A percentile compares a stretch with the other conserved stretches of the same genome.
phyloP scores from a whole-genome alignment of 2,113 vertebrate species.

The Marcusenius ussheri region DNA sequence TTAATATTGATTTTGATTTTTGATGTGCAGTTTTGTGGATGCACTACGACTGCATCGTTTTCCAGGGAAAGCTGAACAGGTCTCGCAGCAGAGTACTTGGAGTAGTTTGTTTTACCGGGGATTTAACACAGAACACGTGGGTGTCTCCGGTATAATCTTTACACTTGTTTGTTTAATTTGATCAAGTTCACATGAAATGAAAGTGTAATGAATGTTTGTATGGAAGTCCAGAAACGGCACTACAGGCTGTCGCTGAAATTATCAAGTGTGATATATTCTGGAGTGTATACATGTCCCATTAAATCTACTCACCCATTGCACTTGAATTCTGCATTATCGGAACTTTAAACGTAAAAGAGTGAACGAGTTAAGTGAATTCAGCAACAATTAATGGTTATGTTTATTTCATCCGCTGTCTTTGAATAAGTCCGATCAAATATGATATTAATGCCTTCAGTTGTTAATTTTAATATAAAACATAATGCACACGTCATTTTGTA shows the following conservation, averaged over 20 bases:
- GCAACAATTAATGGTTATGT: neutral
- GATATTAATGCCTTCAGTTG: neutral
- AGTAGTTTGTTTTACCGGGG: neutral
- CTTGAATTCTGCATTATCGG: neutral
- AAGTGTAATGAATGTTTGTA: neutral
- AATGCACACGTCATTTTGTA: neutral
- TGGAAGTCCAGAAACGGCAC: neutral
- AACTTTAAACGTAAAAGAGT: neutral
- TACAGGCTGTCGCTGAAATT: neutral
- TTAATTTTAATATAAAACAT: neutral
- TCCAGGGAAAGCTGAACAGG: neutral
- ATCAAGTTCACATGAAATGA: neutral
- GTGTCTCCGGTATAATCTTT: neutral
- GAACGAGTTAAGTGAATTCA: neutral
- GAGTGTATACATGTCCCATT: neutral
- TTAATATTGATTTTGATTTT: constrained; percentile 14
- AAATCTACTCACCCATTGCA: neutral
- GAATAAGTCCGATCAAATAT: neutral
- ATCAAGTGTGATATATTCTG: neutral
- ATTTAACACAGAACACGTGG: constrained; percentile 7
- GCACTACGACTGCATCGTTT: neutral
- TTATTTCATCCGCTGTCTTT: neutral
- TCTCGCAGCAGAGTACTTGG: neutral
- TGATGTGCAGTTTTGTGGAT: constrained; percentile 7
- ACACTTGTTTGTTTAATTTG: neutral